Conservation (phyloP, 2,113 vertebrate species). For the Psammodynastes pulverulentus region DNA sequence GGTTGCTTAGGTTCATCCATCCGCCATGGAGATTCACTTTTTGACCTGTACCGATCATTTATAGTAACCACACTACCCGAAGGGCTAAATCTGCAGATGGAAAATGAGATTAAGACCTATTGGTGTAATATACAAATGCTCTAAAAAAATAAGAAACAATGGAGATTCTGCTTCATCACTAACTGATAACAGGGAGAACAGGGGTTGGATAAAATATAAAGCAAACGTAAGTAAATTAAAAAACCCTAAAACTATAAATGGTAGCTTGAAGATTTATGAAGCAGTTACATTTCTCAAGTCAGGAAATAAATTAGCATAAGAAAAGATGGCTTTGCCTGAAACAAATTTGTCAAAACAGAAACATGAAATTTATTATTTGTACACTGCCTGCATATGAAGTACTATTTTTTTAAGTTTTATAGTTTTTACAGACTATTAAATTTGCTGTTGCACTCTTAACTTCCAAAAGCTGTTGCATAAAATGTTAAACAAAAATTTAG, state of each 20-base stretch:
- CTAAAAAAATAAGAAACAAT: conserved; percentile 30
- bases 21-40: conserved; percentile 91
- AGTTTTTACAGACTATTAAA: conserved; percentile 1
- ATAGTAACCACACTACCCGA: conserved; percentile 90
- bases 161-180: conserved; percentile 30
- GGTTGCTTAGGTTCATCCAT: conserved; percentile 86
- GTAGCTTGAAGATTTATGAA: neutral
- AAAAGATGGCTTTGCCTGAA: neutral
- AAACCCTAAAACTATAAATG: neutral
- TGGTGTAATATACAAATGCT: conserved; percentile 25
- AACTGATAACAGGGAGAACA: neutral
- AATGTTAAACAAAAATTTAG: conserved; percentile 7
- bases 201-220: neutral
- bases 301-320: neutral
- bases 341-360: neutral
- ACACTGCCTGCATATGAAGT: neutral
- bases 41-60: conserved; percentile 87
- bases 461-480: neutral
- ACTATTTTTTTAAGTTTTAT: neutral
- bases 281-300: conserved; percentile 3
- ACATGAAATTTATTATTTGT: neutral
- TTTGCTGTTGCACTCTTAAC: neutral
- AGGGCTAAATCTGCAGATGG: conserved; percentile 85
- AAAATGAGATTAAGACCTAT: conserved; percentile 43
- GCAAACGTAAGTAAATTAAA: neutral